Evolutionary conservation across 2,888 invertebrate genomes (phyloP).

Genomic region (Camponotus fellah): DNA sequence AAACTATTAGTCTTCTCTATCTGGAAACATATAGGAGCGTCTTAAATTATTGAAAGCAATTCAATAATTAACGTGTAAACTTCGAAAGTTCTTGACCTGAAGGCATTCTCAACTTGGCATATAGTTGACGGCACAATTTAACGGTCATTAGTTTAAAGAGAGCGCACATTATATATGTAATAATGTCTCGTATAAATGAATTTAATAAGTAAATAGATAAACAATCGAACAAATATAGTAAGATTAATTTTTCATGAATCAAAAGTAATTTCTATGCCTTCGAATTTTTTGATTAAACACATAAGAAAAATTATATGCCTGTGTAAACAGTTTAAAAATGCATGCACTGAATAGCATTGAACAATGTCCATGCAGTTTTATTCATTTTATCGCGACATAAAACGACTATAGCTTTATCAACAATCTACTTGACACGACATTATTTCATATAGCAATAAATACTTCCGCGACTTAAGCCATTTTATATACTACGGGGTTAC

Average conservation of each 20-base stretch:
- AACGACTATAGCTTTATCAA: background rate
- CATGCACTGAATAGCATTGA: conserved; percentile 5
- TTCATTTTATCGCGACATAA: conserved; percentile 13
- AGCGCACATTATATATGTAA: background rate
- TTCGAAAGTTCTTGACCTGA: conserved; percentile 15
- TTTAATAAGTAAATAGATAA: conserved; percentile 4
- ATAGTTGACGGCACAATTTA: conserved; percentile 16
- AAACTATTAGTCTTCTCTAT: background rate
- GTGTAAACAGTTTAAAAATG: background rate
- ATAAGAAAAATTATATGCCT: background rate
- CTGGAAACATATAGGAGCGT: background rate
- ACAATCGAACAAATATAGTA: background rate
- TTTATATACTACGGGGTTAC: background rate
- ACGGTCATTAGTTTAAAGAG: background rate
- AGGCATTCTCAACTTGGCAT: background rate
- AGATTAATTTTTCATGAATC: conserved; percentile 9
- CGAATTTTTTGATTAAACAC: background rate
- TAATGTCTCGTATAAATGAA: conserved; percentile 7
- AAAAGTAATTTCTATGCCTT: background rate
- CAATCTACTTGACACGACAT: conserved; percentile 4
- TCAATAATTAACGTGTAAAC: conserved; percentile 30
- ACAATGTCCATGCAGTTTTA: conserved; percentile 21
- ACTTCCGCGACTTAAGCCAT: background rate
- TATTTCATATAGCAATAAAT: conserved; percentile 14
- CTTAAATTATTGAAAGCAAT: conserved; percentile 1